Evolutionary conservation across 2,113 vertebrate genomes (phyloP), one percentile per base, ranked within the genome.

Genomic region (Poecilia latipinna): DNA sequence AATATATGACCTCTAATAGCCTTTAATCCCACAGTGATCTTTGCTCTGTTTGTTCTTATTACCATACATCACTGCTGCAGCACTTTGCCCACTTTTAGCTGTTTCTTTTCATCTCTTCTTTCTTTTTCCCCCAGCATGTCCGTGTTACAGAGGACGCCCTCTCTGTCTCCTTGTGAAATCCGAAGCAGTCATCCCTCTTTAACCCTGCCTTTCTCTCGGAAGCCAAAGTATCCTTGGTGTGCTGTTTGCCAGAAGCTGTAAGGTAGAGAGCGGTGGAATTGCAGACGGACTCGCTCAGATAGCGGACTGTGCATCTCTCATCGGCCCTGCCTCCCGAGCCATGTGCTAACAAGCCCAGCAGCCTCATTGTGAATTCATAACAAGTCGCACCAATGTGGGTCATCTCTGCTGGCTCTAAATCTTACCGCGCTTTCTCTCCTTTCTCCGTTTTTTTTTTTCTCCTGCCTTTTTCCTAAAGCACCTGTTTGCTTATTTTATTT

Each of bases 211-310:
- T 84, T 86, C 84, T 82, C 87, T 88, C 68, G 77, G 72, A 87
- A 85, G 82, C 89, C 82, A 72, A 85, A 79, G 69, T 87, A 91
- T 89, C 84, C 90, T 91, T 87, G 81, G 84, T 83, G 82, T 75
- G 79, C 81, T 62, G 48, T 90, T 91, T 92, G 91, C 92, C 92
- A 93, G 88, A 72, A 91, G 91, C 91, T 73, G 91, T 92, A 92
- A 94, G 91, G 89, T 91, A 92, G 84, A 92, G 84, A 86, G 82
- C 90, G 91, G 93, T 91, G 90, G 87, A 93, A 93, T 89, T 90
- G 91, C 86, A 82, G 81, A 76, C 75, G 86, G 90, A 86, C 89
- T 91, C 91, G 87, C 82, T 1, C 81, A 86, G 86, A 86, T 84
- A 88, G 87, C 83, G 68, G 35, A 86, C 83, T 74, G 73, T 79